These are phyloP conservation scores for Percina caprodes DNA, from an alignment of 2,113 vertebrate species.

Conservation along the genomic window DNA sequence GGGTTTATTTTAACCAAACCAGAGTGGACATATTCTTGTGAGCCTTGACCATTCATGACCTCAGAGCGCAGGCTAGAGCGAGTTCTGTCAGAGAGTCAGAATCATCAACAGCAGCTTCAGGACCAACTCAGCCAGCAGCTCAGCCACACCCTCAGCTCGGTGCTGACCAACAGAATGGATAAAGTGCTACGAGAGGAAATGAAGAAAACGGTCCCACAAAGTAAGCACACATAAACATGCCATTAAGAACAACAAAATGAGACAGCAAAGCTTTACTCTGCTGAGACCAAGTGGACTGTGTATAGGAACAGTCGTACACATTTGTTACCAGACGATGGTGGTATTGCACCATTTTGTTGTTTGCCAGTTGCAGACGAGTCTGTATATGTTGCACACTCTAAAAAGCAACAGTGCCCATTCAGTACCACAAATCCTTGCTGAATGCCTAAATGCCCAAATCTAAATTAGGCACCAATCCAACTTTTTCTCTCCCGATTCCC, in stretches of 20 bases:
- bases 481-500: not conserved
- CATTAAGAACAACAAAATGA: not conserved
- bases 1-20: too few relatives aligned
- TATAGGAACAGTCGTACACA: not conserved
- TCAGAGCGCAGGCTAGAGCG: constrained; percentile 91
- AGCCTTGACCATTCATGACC: constrained; percentile 87
- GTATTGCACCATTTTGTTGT: not conserved
- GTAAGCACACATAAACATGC: constrained; percentile 81
- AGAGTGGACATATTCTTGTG: constrained; percentile 2
- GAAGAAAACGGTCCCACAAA: constrained; percentile 94
- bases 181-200: constrained; percentile 95
- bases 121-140: constrained; percentile 94
- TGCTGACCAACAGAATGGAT: constrained; percentile 90
- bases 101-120: constrained; percentile 91
- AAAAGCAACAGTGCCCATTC: too few relatives aligned
- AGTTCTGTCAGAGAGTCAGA: constrained; percentile 88
- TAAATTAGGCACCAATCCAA: too few relatives aligned
- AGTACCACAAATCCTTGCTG: not conserved
- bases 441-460: not conserved
- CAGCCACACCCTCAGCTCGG: constrained; percentile 88
- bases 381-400: not conserved
- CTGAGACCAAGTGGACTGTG: too few relatives aligned
- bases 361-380: not conserved
- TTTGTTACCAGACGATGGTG: constrained; percentile 7
- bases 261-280: not conserved